phyloP scores from a whole-genome alignment of 2,888 invertebrate genomes.

The Stenodema calcarata region DNA sequence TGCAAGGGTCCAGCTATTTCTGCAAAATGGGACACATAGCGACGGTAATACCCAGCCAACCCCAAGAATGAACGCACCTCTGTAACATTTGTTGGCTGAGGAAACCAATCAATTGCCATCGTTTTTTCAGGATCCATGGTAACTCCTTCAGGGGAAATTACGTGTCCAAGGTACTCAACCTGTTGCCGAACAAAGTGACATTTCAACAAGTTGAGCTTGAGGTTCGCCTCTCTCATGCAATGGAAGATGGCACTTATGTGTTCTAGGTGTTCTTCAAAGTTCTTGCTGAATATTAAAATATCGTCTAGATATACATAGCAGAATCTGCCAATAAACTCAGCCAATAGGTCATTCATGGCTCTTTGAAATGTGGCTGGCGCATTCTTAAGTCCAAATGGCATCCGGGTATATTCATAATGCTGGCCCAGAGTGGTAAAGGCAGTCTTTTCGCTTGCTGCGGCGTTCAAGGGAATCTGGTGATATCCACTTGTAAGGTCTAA shows the following conservation, averaged over 20 bases:
- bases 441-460: slow-evolving; percentile 58
- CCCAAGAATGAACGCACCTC: slow-evolving; percentile 59
- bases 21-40: slow-evolving; percentile 60
- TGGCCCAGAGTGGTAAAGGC: slow-evolving; percentile 59
- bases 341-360: slow-evolving; percentile 59
- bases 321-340: slow-evolving; percentile 53
- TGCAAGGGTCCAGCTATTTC: slow-evolving; percentile 58
- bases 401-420: slow-evolving; percentile 58
- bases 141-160: slow-evolving; percentile 50
- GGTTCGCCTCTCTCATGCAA: slow-evolving; percentile 13
- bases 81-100: slow-evolving; percentile 44
- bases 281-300: slow-evolving; percentile 51
- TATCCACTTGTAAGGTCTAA: slow-evolving; percentile 40
- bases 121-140: slow-evolving; percentile 49
- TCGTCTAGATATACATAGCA: slow-evolving; percentile 55
- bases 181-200: slow-evolving; percentile 28
- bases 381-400: slow-evolving; percentile 59
- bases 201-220: slow-evolving; percentile 47
- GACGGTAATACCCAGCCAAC: slow-evolving; percentile 60
- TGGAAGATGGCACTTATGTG: slow-evolving; percentile 39
- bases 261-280: slow-evolving; percentile 14
- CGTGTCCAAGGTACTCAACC: slow-evolving; percentile 51
- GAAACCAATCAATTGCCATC: slow-evolving; percentile 29
- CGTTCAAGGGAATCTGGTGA: slow-evolving; percentile 51
- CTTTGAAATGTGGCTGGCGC: slow-evolving; percentile 57